These are phyloP conservation scores for Parnassius glacialis DNA, from an alignment of 2,888 invertebrate species.

Conservation along the genomic window DNA sequence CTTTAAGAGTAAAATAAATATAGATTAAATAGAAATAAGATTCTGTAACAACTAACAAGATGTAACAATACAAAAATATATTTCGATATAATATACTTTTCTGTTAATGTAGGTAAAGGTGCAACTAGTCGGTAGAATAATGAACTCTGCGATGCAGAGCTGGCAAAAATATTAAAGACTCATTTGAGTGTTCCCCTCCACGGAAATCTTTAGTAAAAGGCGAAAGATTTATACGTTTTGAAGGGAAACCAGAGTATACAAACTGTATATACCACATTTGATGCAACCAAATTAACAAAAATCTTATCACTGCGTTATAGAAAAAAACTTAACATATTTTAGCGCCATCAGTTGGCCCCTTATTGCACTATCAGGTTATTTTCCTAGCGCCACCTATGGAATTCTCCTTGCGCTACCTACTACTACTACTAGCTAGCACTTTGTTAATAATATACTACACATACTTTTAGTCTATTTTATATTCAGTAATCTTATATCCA, in stretches of 20 bases:
- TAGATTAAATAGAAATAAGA: too few species aligned
- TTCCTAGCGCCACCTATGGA: not conserved
- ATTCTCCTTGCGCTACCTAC: too few species aligned
- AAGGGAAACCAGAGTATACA: slow-evolving; percentile 76
- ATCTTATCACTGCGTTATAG: slow-evolving; percentile 4
- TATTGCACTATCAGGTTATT: not conserved
- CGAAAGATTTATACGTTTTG: slow-evolving; percentile 87
- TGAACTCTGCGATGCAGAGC: not conserved
- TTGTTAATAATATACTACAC: too few species aligned
- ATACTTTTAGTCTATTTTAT: too few species aligned
- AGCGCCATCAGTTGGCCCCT: not conserved
- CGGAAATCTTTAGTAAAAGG: slow-evolving; percentile 85
- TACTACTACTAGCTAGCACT: not conserved
- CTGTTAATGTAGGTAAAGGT: too few species aligned
- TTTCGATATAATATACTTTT: too few species aligned
- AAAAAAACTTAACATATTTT: not conserved
- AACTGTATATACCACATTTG: not conserved
- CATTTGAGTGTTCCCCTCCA: slow-evolving; percentile 16
- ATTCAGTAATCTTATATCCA: too few species aligned
- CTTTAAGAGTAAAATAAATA: too few species aligned
- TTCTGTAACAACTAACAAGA: too few species aligned
- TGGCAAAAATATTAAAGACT: slow-evolving; percentile 12
- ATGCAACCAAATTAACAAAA: not conserved
- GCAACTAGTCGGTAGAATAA: too few species aligned
- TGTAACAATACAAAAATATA: too few species aligned